Base-by-base conservation (phyloP, 2,113 vertebrate species). In the Notarius quadriscutis region DNA sequence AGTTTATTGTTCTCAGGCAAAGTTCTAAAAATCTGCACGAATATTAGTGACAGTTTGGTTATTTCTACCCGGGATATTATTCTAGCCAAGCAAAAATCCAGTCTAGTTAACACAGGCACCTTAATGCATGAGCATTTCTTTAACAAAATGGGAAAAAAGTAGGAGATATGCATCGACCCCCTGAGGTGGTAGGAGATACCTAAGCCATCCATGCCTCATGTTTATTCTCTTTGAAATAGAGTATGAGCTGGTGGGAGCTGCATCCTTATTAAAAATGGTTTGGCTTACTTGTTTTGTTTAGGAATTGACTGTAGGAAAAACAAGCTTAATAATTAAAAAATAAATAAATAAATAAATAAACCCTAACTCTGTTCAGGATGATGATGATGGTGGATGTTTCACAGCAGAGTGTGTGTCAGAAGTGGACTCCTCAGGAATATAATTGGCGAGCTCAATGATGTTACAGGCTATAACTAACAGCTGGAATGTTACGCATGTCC, bases 191-290 rank as follows among this genome's bases (percentile, higher is more conserved):
- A 25, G 25, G 27, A 71, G 83, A 57, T 53, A 4, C 55, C 11
- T 57, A 84, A 67, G n/a, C 65, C 67, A 84, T 34, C 11, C 5
- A 5, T 30, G 27, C 65, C 83, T 58, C 67, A 84, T 84, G 9
- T 72, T 84, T 72, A 84, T 84, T 84, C 83, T 84, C 17, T 84
- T 55, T 84, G 65, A 58, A 72, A 55, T 58, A 15, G 27, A 57
- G n/a, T 48, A 58, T 58, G 9, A 41, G 67, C 55, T 55, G 63
- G 8, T 71, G 20, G 65, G 20, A 71, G 65, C 51, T 11, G 1
- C 50, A 55, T 34, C 67, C 58, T 72, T 84, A 84, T 34, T 84
- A 51, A 53, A 83, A 65, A 48, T 6, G 0, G 22, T 25, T 75
- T 51, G 0, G 5, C 72, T 22, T 11, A 48, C 48, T n/a, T 53